Base-by-base conservation (phyloP, 2,113 vertebrate genomes). In the Smithornis capensis region DNA sequence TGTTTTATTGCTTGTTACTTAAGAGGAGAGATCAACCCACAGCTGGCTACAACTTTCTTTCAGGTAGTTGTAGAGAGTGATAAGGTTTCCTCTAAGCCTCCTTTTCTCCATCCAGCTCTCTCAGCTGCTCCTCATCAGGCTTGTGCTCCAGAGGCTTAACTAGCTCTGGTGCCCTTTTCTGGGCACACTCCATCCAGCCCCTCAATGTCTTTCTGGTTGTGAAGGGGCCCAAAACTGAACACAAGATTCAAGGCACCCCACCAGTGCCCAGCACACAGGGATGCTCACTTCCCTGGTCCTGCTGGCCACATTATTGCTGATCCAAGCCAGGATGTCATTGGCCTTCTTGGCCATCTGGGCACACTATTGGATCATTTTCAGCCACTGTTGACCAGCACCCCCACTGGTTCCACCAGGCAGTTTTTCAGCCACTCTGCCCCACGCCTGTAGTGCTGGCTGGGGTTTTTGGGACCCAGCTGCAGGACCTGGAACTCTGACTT, bases 11-110 rank as follows among this genome's bases (percentile, higher is more conserved):
- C 11, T 76, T 62, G 13, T 62, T 27, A 27, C 14, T 23, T 62
- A 11, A n/a, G 21, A 76, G 59, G 38, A 82, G 38, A 55, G 11
- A 10, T 29, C 0, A 0, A 47, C 1, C 9, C 24, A 14, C 0
- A 0, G 9, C 7, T 3, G 17, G 4, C 25, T 55, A 7, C 14
- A 10, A 4, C 7, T 53, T 55, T 10, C 33, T 55, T 12, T 68
- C 24, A 35, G 24, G 24, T 14, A 27, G 11, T 15, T 62, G 28
- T 27, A 11, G 29, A 49, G 47, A 35, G 9, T 7, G 21, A 2
- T 56, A 5, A 31, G 9, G 7, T 35, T 4, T 7, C 16, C 14
- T 42, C 13, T 3, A 17, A 42, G 17, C 38, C 40, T 83, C 25
- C 21, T 62, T 31, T 53, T 35, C 7, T 4, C 25, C 18, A 11